Evolutionary conservation across 2,797 vertebrate species (phyloP).

Genomic region (Percopsis omiscomaycus): DNA sequence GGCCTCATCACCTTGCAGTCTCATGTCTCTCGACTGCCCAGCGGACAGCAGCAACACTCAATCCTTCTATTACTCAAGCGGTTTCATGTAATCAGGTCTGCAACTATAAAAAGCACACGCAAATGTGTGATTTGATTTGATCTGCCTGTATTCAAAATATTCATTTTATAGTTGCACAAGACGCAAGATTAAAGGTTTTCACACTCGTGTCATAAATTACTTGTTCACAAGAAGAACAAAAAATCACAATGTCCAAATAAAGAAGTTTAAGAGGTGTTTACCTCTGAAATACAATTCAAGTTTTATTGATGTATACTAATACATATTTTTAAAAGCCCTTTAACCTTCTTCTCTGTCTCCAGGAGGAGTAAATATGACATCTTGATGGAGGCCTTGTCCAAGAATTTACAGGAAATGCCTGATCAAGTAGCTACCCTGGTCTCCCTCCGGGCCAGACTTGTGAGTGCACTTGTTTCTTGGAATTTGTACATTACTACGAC

Average conservation of each 20-base stretch:
- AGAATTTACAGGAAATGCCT: conserved; percentile 76
- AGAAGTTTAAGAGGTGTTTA: background rate
- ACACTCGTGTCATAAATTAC: too few relatives aligned
- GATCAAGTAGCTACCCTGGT: conserved; percentile 77
- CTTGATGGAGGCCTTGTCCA: conserved; percentile 88
- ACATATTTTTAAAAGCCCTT: background rate
- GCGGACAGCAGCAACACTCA: conserved; percentile 87
- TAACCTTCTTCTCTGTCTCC: conserved; percentile 11
- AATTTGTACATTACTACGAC: background rate
- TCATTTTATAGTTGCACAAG: too few relatives aligned
- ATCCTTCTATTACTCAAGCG: conserved; percentile 91
- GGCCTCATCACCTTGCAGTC: conserved; percentile 90
- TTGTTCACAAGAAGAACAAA: too few relatives aligned
- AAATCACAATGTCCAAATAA: background rate
- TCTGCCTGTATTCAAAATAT: background rate
- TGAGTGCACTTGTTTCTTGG: conserved; percentile 63
- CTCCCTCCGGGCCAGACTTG: conserved; percentile 83
- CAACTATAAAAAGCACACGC: conserved; percentile 8
- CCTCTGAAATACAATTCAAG: too few relatives aligned
- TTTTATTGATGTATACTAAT: too few relatives aligned
- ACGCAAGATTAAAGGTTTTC: too few relatives aligned
- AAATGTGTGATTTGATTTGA: background rate
- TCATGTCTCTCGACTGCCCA: conserved; percentile 78
- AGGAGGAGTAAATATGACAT: conserved; percentile 93
- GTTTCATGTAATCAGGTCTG: conserved; percentile 90